phyloP scores from a whole-genome alignment of 2,113 vertebrate species.

The Chrysochloris asiatica region DNA sequence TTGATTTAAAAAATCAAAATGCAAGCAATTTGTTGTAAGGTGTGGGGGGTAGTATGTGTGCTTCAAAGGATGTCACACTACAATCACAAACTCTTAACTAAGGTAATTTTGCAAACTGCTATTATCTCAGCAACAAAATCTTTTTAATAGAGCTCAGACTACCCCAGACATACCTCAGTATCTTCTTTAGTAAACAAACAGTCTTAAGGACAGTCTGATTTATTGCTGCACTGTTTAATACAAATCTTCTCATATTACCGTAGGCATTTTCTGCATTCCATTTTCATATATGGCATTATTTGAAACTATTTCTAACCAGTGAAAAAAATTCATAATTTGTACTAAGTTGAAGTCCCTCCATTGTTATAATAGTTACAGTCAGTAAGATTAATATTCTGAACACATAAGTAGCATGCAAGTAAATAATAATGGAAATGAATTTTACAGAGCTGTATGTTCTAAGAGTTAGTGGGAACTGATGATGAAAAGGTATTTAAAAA shows the following conservation, averaged over 20 bases:
- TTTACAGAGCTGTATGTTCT: neutral
- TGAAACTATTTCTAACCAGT: neutral
- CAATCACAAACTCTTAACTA: neutral
- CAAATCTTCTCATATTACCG: slow-evolving; percentile 5
- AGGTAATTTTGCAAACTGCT: neutral
- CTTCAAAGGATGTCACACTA: neutral
- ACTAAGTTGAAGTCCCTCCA: neutral
- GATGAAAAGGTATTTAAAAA: neutral
- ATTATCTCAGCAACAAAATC: neutral
- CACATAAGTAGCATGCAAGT: neutral
- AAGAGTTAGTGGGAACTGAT: neutral
- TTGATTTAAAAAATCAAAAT: neutral
- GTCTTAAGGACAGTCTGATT: neutral
- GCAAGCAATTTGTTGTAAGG: neutral
- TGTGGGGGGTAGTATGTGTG: neutral
- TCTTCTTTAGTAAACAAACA: neutral
- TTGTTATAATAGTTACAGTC: slow-evolving; percentile 31
- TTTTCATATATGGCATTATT: slow-evolving; percentile 32
- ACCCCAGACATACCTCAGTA: neutral
- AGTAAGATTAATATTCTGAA: slow-evolving; percentile 34
- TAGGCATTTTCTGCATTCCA: neutral
- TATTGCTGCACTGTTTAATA: slow-evolving; percentile 13
- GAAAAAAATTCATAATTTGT: slow-evolving; percentile 17
- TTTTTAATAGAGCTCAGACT: slow-evolving; percentile 6
- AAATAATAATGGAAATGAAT: slow-evolving; percentile 25